Evolutionary conservation across 2,888 invertebrate species (phyloP).

Genomic region (Meteorus cinctellus): DNA sequence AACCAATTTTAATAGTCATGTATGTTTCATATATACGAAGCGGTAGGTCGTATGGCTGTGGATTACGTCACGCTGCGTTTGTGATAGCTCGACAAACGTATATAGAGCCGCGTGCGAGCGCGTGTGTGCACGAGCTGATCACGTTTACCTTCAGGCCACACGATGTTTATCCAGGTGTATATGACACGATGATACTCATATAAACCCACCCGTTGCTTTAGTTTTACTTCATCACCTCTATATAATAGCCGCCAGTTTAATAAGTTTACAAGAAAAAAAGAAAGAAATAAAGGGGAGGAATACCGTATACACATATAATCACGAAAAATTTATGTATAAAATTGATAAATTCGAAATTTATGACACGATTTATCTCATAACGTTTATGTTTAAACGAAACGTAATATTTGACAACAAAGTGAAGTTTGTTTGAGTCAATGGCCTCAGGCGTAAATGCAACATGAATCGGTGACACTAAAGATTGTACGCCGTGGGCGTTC

Average conservation of each 20-base stretch:
- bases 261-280: neutral
- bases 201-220: slow-evolving; percentile 26
- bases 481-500: slow-evolving; percentile 37
- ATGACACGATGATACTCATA: slow-evolving; percentile 40
- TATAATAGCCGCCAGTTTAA: slow-evolving; percentile 20
- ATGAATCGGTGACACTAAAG: slow-evolving; percentile 39
- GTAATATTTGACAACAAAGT: slow-evolving; percentile 21
- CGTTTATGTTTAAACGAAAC: slow-evolving; percentile 12
- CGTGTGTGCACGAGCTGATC: slow-evolving; percentile 24
- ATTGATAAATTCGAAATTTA: slow-evolving; percentile 12
- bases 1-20: slow-evolving; percentile 6
- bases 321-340: neutral
- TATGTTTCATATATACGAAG: neutral
- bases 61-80: slow-evolving; percentile 31
- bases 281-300: slow-evolving; percentile 13
- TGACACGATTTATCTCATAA: slow-evolving; percentile 5
- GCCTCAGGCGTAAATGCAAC: slow-evolving; percentile 70
- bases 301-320: slow-evolving; percentile 8
- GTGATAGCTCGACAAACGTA: slow-evolving; percentile 37
- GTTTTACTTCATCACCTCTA: slow-evolving; percentile 33
- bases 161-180: slow-evolving; percentile 44
- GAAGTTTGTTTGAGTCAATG: slow-evolving; percentile 65
- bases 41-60: neutral
- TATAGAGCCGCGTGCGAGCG: neutral
- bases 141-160: slow-evolving; percentile 36